phyloP scores from a whole-genome alignment of 2,797 vertebrate genomes.

The Scolopax bukidnonensis region DNA sequence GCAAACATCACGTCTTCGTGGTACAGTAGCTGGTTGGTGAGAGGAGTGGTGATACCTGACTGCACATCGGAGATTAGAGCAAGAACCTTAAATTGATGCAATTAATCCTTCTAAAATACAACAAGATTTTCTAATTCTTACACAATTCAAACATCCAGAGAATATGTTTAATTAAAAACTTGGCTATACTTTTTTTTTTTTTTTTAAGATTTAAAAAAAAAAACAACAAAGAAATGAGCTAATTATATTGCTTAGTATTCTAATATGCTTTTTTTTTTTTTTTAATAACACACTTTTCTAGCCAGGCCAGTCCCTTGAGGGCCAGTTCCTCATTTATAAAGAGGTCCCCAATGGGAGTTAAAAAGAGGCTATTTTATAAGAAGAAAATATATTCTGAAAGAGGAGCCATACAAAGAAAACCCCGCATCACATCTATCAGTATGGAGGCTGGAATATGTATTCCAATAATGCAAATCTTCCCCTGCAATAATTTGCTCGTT shows the following conservation, averaged over 20 bases:
- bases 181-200: constrained; percentile 57
- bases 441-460: constrained; percentile 27
- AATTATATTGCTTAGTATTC: constrained; percentile 75
- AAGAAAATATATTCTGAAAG: constrained; percentile 60
- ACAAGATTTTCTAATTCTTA: constrained; percentile 25
- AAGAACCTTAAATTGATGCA: constrained; percentile 18
- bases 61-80: not conserved
- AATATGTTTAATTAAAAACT: constrained; percentile 79
- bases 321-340: constrained; percentile 76
- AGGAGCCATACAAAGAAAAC: constrained; percentile 46
- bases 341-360: constrained; percentile 69
- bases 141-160: constrained; percentile 67
- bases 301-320: constrained; percentile 73
- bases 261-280: constrained; percentile 29
- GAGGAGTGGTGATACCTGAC: not conserved
- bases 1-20: not conserved
- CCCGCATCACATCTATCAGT: not conserved
- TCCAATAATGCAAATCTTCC: constrained; percentile 36
- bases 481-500: constrained; percentile 45
- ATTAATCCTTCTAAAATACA: constrained; percentile 37
- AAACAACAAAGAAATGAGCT: constrained; percentile 64
- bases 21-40: not conserved
- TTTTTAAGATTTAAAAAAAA: not conserved
- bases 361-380: constrained; percentile 57
- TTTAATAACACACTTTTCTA: constrained; percentile 75